phyloP scores from a whole-genome alignment of 1,140 invertebrate genomes.

The Luehdorfia chinensis region DNA sequence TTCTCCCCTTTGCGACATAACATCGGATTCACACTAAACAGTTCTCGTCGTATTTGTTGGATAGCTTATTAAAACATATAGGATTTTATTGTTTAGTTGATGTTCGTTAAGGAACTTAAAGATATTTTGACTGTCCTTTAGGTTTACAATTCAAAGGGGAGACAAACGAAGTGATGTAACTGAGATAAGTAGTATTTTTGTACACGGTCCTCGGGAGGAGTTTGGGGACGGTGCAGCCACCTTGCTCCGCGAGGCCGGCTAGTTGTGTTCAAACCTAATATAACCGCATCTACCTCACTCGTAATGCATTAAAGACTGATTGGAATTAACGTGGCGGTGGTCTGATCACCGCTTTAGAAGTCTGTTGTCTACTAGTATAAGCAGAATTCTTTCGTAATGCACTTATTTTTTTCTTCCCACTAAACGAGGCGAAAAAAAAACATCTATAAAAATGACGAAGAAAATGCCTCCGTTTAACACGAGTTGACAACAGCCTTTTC shows the following conservation, averaged over 20 bases:
- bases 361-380: conserved; percentile 67
- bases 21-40: too few relatives aligned
- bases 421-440: conserved; percentile 11
- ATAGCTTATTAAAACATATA: too few relatives aligned
- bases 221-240: conserved; percentile 1
- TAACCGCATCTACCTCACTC: conserved; percentile 67
- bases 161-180: conserved; percentile 27
- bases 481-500: conserved; percentile 60
- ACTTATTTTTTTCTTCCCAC: conserved; percentile 24
- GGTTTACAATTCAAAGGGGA: conserved; percentile 19
- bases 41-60: too few relatives aligned
- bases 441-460: conserved; percentile 6
- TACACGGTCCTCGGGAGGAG: conserved; percentile 31
- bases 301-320: conserved; percentile 69
- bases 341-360: conserved; percentile 66
- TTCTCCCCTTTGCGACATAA: conserved; percentile 33
- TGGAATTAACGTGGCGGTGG: conserved; percentile 59
- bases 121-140: too few relatives aligned
- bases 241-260: conserved; percentile 18
- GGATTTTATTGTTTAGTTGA: too few relatives aligned
- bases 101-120: too few relatives aligned
- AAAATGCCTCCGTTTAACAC: conserved; percentile 19
- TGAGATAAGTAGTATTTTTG: conserved; percentile 55
- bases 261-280: conserved; percentile 52
- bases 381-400: conserved; percentile 33